Conservation (phyloP, 2,888 invertebrate genomes). For the Schizotus pectinicornis region DNA sequence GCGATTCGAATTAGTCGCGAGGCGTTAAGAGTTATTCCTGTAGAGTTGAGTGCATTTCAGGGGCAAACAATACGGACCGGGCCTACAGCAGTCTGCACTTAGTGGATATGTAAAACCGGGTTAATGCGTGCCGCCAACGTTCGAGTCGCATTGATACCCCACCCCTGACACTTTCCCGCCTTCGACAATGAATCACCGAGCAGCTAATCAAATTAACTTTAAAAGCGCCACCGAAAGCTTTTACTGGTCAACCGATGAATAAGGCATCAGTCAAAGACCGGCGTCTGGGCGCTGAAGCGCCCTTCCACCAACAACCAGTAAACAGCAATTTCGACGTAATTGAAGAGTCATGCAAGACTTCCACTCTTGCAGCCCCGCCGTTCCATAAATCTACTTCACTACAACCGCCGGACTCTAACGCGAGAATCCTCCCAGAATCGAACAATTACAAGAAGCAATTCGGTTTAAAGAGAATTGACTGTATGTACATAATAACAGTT, state of each 20-base stretch:
- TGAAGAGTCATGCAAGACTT: too few relatives aligned
- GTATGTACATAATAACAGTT: too few relatives aligned
- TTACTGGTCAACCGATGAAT: slow-evolving; percentile 42
- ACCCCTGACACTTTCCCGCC: slow-evolving; percentile 31
- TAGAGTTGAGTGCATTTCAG: slow-evolving; percentile 47
- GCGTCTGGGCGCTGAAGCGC: too few relatives aligned
- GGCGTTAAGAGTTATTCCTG: slow-evolving; percentile 36
- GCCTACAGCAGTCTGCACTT: slow-evolving; percentile 54
- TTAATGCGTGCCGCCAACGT: slow-evolving; percentile 32
- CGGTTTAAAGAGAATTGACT: too few relatives aligned
- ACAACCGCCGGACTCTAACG: too few relatives aligned
- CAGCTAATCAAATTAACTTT: slow-evolving; percentile 53
- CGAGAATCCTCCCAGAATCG: too few relatives aligned
- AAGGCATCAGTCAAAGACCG: slow-evolving; percentile 28
- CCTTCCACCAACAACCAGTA: too few relatives aligned
- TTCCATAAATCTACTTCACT: too few relatives aligned
- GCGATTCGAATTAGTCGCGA: slow-evolving; percentile 26
- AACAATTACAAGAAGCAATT: too few relatives aligned
- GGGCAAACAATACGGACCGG: slow-evolving; percentile 49
- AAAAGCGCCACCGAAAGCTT: slow-evolving; percentile 51
- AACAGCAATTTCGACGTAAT: too few relatives aligned
- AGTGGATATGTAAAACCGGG: slow-evolving; percentile 45
- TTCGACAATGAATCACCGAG: slow-evolving; percentile 52
- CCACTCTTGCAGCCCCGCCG: too few relatives aligned
- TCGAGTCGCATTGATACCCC: slow-evolving; percentile 30